A percentile compares a stretch with the other conserved stretches of the same genome.
These are phyloP conservation scores for Xanthostigma xanthostigma DNA, from an alignment of 2,888 invertebrate genomes.

Conservation along the genomic window DNA sequence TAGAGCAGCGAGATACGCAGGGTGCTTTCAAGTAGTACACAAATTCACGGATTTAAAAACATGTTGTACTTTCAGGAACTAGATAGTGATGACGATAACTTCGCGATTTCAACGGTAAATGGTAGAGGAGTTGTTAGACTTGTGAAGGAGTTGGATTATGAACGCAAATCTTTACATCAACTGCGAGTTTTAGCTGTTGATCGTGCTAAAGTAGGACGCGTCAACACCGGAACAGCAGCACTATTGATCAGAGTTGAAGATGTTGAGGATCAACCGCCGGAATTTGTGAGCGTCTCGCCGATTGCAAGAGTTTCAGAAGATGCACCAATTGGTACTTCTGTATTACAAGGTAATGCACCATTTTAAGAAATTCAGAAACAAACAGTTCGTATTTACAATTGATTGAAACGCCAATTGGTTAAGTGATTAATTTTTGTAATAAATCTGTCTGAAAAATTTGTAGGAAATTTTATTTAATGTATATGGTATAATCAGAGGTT, in stretches of 20 bases:
- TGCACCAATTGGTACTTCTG: conserved; percentile 64
- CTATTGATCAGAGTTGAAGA: conserved; percentile 76
- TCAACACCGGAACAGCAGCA: conserved; percentile 84
- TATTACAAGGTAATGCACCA: conserved; percentile 51
- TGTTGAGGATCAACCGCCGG: conserved; percentile 83
- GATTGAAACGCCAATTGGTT: too few species aligned
- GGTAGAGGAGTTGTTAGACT: conserved; percentile 74
- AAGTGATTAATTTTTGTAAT: too few species aligned
- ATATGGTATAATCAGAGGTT: too few species aligned
- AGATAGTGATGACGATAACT: conserved; percentile 61
- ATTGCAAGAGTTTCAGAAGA: conserved; percentile 82
- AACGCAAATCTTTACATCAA: conserved; percentile 74
- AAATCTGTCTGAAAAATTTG: too few species aligned
- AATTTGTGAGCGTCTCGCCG: conserved; percentile 73
- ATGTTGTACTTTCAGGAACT: conserved; percentile 37
- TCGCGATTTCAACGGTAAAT: conserved; percentile 67
- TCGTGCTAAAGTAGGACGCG: conserved; percentile 62
- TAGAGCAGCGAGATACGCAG: too few species aligned
- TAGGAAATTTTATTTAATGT: too few species aligned
- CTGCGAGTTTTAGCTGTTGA: conserved; percentile 69
- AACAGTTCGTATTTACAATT: too few species aligned
- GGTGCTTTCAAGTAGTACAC: too few species aligned
- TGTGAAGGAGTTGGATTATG: conserved; percentile 66
- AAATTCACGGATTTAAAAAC: too few species aligned
- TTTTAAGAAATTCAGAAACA: too few species aligned